Evolutionary conservation across 2,888 invertebrate genomes (phyloP).

Genomic region (Melanotus villosus): DNA sequence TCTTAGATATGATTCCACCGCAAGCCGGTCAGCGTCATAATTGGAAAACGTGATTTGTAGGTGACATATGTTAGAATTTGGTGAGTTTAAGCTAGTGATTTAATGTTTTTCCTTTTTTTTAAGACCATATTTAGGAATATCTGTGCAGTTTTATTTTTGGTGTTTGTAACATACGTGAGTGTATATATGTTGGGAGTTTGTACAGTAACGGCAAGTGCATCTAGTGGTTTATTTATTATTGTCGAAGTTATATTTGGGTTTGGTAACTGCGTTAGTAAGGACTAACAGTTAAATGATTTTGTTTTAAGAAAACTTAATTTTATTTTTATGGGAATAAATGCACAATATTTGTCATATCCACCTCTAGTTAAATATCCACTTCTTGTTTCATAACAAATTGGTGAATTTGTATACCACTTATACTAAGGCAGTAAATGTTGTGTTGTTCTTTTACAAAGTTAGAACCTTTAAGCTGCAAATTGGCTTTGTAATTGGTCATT

Average conservation of each 20-base stretch:
- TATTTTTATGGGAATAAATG: neutral
- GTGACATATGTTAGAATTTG: constrained; percentile 43
- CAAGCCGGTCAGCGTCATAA: constrained; percentile 72
- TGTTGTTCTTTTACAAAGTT: constrained; percentile 19
- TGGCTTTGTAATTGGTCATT: neutral
- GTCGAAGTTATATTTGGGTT: constrained; percentile 23
- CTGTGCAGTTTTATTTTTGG: constrained; percentile 33
- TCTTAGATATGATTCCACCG: constrained; percentile 95
- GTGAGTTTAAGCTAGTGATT: constrained; percentile 35
- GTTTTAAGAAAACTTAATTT: constrained; percentile 8
- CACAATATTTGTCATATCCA: constrained; percentile 4
- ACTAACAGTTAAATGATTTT: neutral
- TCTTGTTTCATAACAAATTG: neutral
- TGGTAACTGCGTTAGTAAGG: neutral
- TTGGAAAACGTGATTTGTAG: constrained; percentile 75
- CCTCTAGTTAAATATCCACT: neutral
- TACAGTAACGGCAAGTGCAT: constrained; percentile 35
- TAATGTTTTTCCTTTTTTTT: constrained; percentile 35
- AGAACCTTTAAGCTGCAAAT: constrained; percentile 26
- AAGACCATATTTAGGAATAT: constrained; percentile 21
- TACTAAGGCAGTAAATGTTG: constrained; percentile 2
- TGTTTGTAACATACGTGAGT: constrained; percentile 44
- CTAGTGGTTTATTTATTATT: constrained; percentile 40
- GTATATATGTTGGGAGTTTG: constrained; percentile 43
- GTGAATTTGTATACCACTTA: constrained; percentile 1